These are phyloP conservation scores for Parascotia fuliginaria DNA, from an alignment of 2,888 invertebrate genomes.

Conservation along the genomic window DNA sequence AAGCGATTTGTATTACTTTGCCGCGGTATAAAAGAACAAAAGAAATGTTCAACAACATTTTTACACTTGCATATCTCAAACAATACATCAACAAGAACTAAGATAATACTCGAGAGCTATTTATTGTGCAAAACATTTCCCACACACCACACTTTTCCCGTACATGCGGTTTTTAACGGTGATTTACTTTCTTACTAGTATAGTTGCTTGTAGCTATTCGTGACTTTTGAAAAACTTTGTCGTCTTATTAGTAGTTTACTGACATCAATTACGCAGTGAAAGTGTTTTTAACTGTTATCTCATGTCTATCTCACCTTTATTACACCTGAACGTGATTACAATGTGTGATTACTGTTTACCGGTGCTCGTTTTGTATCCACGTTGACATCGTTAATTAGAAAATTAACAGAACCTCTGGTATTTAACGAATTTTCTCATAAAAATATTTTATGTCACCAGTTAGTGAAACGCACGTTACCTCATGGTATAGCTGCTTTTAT, in stretches of 20 bases:
- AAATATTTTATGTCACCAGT: too few relatives aligned
- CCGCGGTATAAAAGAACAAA: too few relatives aligned
- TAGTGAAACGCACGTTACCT: too few relatives aligned
- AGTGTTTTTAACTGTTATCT: conserved; percentile 68
- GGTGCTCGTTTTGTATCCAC: conserved; percentile 13
- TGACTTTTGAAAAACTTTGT: conserved; percentile 47
- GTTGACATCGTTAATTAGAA: too few relatives aligned
- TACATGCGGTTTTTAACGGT: conserved; percentile 52
- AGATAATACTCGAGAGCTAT: conserved; percentile 31
- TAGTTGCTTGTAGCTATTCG: conserved; percentile 13
- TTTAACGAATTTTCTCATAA: too few relatives aligned
- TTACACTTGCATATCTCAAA: conserved; percentile 36
- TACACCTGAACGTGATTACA: conserved; percentile 28
- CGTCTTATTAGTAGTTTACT: conserved; percentile 62
- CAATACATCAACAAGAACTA: conserved; percentile 48
- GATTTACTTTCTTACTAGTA: conserved; percentile 51
- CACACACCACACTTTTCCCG: conserved; percentile 53
- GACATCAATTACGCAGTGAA: conserved; percentile 71
- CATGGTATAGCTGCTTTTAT: too few relatives aligned
- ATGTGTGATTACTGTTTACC: conserved; percentile 33
- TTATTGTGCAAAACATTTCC: conserved; percentile 46
- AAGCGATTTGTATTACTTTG: too few relatives aligned
- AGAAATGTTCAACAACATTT: too few relatives aligned
- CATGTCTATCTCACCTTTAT: conserved; percentile 56
- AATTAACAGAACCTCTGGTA: too few relatives aligned